Evolutionary conservation across 2,888 invertebrate genomes (phyloP).

Genomic region (Synergus umbraculus): DNA sequence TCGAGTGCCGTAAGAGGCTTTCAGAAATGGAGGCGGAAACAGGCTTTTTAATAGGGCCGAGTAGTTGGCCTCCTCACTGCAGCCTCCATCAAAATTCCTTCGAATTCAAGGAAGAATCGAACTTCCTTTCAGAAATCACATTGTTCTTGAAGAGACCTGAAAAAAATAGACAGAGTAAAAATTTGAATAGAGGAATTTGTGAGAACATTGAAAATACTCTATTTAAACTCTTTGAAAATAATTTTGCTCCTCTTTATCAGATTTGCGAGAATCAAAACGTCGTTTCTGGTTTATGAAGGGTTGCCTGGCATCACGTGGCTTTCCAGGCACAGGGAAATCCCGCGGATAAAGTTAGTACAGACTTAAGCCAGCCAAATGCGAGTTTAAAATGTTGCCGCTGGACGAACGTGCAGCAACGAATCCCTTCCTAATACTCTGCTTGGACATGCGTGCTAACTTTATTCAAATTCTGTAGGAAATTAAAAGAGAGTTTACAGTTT

Average conservation of each 20-base stretch:
- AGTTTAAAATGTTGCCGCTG: slow-evolving; percentile 70
- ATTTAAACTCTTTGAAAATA: not conserved
- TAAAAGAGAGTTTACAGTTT: slow-evolving; percentile 70
- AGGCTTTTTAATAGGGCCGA: slow-evolving; percentile 77
- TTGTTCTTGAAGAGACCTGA: too few species aligned
- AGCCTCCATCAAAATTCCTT: slow-evolving; percentile 54
- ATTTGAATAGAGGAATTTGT: too few species aligned
- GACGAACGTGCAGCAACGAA: slow-evolving; percentile 61
- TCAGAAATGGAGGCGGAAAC: slow-evolving; percentile 77
- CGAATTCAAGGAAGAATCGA: slow-evolving; percentile 55
- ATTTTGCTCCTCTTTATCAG: slow-evolving; percentile 41
- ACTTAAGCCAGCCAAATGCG: slow-evolving; percentile 75
- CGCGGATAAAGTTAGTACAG: slow-evolving; percentile 70
- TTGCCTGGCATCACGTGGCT: slow-evolving; percentile 51
- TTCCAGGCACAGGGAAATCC: slow-evolving; percentile 55
- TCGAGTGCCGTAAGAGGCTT: slow-evolving; percentile 77
- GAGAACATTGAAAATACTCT: too few species aligned
- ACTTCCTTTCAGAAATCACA: slow-evolving; percentile 39
- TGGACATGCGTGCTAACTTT: slow-evolving; percentile 67
- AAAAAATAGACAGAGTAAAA: too few species aligned
- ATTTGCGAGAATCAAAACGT: slow-evolving; percentile 47
- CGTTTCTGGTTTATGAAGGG: slow-evolving; percentile 54
- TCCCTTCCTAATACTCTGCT: slow-evolving; percentile 66
- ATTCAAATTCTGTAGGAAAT: slow-evolving; percentile 72
- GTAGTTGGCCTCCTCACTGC: slow-evolving; percentile 65